Percentiles rank a stretch among this genome's conserved stretches.
Conservation (phyloP, 2,797 vertebrate species). For the Gallirallus australis region DNA sequence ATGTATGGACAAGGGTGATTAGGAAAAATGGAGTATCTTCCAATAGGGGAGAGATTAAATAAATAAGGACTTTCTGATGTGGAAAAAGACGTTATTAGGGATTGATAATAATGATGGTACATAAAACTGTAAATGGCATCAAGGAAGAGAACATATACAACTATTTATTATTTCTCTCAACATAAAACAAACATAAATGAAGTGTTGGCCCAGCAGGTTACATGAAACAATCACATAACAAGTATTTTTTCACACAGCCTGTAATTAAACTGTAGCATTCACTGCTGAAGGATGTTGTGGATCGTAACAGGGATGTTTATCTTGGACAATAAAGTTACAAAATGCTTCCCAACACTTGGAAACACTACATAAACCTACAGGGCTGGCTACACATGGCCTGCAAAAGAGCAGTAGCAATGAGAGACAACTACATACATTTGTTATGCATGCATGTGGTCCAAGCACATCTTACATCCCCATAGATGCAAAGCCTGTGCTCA, state of each 20-base stretch:
- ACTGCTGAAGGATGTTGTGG: background rate
- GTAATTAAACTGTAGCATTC: background rate
- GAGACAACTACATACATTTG: fast-evolving
- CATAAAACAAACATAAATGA: background rate
- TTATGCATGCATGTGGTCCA: background rate
- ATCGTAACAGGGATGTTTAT: background rate
- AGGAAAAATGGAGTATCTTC: background rate
- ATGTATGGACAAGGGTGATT: background rate
- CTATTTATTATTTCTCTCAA: background rate
- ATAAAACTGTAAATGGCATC: background rate
- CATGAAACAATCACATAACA: background rate
- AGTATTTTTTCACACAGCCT: background rate
- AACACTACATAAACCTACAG: background rate
- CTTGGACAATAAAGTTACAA: background rate
- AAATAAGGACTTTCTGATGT: background rate
- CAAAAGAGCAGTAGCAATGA: background rate
- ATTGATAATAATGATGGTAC: background rate
- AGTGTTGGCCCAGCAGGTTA: background rate
- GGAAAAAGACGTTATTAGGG: background rate
- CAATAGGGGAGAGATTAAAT: background rate
- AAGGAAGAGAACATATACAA: background rate
- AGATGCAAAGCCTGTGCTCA: background rate
- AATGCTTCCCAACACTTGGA: background rate
- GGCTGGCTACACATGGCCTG: background rate
- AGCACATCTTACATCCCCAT: background rate